Conservation (phyloP, 2,888 invertebrate genomes). For the Andrena trimmerana region DNA sequence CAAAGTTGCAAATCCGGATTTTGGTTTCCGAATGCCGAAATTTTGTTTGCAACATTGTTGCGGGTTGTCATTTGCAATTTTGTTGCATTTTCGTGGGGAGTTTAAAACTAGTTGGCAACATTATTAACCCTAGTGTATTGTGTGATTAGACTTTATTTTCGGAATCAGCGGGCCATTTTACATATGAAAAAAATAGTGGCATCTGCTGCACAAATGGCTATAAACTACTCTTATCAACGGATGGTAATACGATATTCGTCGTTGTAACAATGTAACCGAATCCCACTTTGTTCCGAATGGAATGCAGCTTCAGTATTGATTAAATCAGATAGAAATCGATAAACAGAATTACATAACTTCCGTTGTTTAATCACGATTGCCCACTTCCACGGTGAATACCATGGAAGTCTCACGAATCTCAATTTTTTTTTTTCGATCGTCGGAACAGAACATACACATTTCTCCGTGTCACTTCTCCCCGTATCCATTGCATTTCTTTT, state of each 20-base stretch:
- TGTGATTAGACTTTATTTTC: too few relatives aligned
- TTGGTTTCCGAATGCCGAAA: too few relatives aligned
- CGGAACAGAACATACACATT: constrained; percentile 21
- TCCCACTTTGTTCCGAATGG: background rate
- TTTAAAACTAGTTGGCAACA: too few relatives aligned
- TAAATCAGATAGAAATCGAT: background rate
- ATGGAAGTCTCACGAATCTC: background rate
- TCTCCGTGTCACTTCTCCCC: constrained; percentile 3
- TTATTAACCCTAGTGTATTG: too few relatives aligned
- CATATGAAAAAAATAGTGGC: too few relatives aligned
- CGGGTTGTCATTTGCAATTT: too few relatives aligned
- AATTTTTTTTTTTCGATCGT: constrained; percentile 11
- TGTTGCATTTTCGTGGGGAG: too few relatives aligned
- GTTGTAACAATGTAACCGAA: background rate
- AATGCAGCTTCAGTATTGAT: background rate
- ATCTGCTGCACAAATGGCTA: too few relatives aligned
- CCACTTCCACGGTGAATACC: background rate
- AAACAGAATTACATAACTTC: background rate
- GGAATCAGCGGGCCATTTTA: too few relatives aligned
- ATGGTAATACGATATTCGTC: background rate
- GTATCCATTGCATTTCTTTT: constrained; percentile 48
- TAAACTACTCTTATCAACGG: background rate
- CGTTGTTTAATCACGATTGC: background rate
- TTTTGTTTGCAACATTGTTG: too few relatives aligned
- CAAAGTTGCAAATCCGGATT: too few relatives aligned